Conservation (phyloP, 2,888 invertebrate species). For the Agrilus mali region DNA sequence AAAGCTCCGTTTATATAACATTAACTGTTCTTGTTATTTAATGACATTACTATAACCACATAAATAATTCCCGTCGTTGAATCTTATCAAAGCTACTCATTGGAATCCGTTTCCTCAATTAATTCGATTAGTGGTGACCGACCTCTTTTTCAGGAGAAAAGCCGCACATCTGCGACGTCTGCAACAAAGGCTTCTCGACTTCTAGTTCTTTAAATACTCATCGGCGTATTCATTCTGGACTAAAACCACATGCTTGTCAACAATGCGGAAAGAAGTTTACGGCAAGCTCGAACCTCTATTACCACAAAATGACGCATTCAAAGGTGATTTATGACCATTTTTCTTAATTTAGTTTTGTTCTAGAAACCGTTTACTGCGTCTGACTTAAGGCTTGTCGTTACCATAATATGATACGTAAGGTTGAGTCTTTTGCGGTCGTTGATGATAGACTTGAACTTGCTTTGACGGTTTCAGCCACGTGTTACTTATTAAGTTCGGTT, state of each 20-base stretch:
- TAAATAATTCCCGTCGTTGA: too few species aligned
- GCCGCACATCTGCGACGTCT: constrained; percentile 84
- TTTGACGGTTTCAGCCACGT: too few species aligned
- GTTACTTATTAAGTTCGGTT: too few species aligned
- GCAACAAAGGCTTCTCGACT: constrained; percentile 86
- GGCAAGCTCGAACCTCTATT: constrained; percentile 86
- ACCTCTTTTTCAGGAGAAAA: constrained; percentile 60
- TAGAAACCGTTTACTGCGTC: not conserved
- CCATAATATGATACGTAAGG: not conserved
- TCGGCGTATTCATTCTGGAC: constrained; percentile 80
- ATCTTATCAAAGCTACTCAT: too few species aligned
- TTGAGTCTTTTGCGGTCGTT: not conserved
- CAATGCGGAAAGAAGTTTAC: constrained; percentile 88
- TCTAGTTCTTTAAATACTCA: constrained; percentile 87
- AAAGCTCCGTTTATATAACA: too few species aligned
- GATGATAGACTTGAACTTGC: not conserved
- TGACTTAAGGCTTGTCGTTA: not conserved
- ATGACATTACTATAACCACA: too few species aligned
- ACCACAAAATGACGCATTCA: constrained; percentile 91
- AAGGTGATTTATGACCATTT: constrained; percentile 47
- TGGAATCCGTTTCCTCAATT: not conserved
- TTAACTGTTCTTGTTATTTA: too few species aligned
- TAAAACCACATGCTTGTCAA: constrained; percentile 81
- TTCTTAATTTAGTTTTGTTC: constrained; percentile 16
- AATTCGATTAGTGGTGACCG: not conserved